Evolutionary conservation across 2,888 invertebrate genomes (phyloP), one percentile per base, ranked within the genome.

Genomic region (Coleophora flavipennella): DNA sequence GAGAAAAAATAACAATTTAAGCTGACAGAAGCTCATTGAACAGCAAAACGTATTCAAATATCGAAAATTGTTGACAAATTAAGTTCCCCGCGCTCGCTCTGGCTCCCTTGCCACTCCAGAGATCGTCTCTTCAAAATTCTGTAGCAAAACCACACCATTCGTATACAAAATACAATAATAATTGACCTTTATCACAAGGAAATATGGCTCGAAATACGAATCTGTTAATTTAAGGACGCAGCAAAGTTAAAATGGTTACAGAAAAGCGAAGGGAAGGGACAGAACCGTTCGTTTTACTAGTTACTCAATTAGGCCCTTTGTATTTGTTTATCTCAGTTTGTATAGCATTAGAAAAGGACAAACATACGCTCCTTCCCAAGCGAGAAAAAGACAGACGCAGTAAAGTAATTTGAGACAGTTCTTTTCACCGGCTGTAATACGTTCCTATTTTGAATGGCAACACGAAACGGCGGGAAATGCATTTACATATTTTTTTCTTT

Each of bases 221-320:
- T 6, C 25, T 43, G 36, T 14, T 4, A 1, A 33, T 53, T 51
- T 43, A 29, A 26, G 27, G 47, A 37, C 33, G 6, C 20, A 31
- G 53, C 40, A 52, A 28, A 20, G 12, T 13, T 52, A 67, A 57
- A 42, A 42, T 66, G 53, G 79, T 58, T n/a, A 48, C 55, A 55
- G 64, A 55, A 60, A 64, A 53, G 60, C 68, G 71, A 20, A 20
- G 20, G 20, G 20, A 70, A 81, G 81, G 81, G 81, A 80, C 76
- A 74, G 69, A 62, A 71, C 72, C 74, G 79, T 77, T 78, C 81
- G 78, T 78, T 84, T 79, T 81, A 81, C 84, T 84, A 83, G 81
- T 85, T 84, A 85, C 84, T 85, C 85, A 85, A 85, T 85, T 85
- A 85, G 85, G 81, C 81, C 81, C 83, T 85, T 84, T 85, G 85